Evolutionary conservation across 1,140 invertebrate genomes (phyloP).

Genomic region (Brachionus plicatilis): DNA sequence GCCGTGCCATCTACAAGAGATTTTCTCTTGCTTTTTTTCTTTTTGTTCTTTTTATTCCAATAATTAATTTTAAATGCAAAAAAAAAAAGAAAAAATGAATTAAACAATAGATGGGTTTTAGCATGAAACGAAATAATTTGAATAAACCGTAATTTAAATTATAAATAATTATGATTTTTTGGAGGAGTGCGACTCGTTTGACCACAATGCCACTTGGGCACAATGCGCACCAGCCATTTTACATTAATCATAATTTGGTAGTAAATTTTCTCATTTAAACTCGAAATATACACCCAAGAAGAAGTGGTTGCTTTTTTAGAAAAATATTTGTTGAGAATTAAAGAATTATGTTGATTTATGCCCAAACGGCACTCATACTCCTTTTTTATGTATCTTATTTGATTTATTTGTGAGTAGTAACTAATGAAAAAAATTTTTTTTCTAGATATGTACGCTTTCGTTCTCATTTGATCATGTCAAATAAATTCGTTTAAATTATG

Average conservation of each 20-base stretch:
- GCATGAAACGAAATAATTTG: not conserved
- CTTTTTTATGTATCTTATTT: constrained; percentile 11
- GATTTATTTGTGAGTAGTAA: constrained; percentile 19
- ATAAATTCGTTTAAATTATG: constrained; percentile 19
- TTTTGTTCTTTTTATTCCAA: not conserved
- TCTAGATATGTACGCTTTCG: not conserved
- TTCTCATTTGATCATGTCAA: constrained; percentile 22
- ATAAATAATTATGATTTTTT: constrained; percentile 15
- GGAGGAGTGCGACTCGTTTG: not conserved
- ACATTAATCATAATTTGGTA: constrained; percentile 18
- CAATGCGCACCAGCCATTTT: constrained; percentile 2
- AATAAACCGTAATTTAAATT: constrained; percentile 21
- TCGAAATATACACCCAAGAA: not conserved
- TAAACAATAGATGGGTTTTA: not conserved
- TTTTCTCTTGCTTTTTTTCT: not conserved
- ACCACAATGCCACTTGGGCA: not conserved
- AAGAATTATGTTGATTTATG: constrained; percentile 35
- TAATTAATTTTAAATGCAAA: not conserved
- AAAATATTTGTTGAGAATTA: constrained; percentile 30
- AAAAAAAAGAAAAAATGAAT: not conserved
- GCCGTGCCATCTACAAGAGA: not conserved
- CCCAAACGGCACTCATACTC: constrained; percentile 11
- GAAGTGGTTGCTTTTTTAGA: not conserved
- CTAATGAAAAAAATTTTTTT: not conserved
- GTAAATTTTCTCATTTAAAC: not conserved